Base-by-base conservation (phyloP, 2,888 invertebrate genomes). In the Agriopis leucophaearia region DNA sequence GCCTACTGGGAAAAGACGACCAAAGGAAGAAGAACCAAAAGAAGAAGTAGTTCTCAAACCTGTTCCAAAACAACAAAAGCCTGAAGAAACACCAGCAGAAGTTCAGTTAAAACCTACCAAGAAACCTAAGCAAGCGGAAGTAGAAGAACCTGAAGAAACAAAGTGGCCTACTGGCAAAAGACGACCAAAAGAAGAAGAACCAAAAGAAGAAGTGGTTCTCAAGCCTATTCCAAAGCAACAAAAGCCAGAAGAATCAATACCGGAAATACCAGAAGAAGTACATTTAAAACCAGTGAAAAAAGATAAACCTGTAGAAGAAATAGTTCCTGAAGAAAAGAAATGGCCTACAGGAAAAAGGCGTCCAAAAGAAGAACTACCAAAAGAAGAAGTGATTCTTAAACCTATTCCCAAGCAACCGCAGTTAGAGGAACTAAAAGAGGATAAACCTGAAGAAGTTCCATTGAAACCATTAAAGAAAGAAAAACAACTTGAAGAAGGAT, bases 151-250 rank as follows among this genome's bases (percentile, higher is more conserved):
- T 1, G 88, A 86, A 38, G 88, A 77, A 50, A n/a, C 42, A 16
- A 77, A 78, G 64, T 83, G 86, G 82, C 83, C 81, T 6, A 81
- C 79, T 8, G 83, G 82, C 10, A 85, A 81, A 69, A 80, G 81
- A 50, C 86, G 81, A 61, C 85, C 86, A 0, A 83, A 85, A 57
- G 86, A 90, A 75, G 89, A 90, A 71, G 85, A 86, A 73, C 79
- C 83, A 27, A 79, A 83, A 13, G 78, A 78, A 64, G 74, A 89
- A 64, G 81, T 94, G 0, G 81, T 85, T 40, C 83, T 95, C 0
- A 95, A 95, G 68, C 94, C 95, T 2, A 77, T 90, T 47, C 79
- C 81, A 5, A 82, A 79, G 69, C 73, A 83, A 6, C 64, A 86
- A 9, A 84, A 86, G 68, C 85, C 94, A 89, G 52, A 94, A 88